These are phyloP conservation scores for Perca fluviatilis DNA, from an alignment of 2,113 vertebrate species.

Conservation along the genomic window DNA sequence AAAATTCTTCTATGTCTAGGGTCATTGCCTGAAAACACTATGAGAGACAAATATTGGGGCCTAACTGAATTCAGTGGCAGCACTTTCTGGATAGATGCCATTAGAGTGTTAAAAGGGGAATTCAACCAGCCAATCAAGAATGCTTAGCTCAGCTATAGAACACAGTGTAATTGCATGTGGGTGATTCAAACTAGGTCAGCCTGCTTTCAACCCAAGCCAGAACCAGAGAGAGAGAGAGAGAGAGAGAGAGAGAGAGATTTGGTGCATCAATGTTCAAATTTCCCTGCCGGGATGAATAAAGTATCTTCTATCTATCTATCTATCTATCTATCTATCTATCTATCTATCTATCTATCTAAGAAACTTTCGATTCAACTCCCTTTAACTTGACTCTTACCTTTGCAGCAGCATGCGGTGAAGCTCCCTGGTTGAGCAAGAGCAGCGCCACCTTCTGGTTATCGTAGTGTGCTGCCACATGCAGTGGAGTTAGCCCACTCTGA, in stretches of 20 bases:
- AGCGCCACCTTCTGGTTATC: conserved; percentile 99
- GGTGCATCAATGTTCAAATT: conserved; percentile 2
- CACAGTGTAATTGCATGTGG: conserved; percentile 27
- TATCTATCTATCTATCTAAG: not conserved
- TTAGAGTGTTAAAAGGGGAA: not conserved
- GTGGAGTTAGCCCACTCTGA: conserved; percentile 99
- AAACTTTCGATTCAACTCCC: conserved; percentile 10
- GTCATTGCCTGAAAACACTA: not conserved
- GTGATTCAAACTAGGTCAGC: conserved; percentile 71
- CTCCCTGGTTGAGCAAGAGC: conserved; percentile 97
- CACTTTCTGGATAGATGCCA: conserved; percentile 10
- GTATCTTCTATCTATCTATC: no score
- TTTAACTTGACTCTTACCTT: conserved; percentile 87
- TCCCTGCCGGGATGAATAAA: no score
- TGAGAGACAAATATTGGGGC: not conserved
- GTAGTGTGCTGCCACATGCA: conserved; percentile 99
- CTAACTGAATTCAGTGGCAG: conserved; percentile 25
- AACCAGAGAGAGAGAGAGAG: not conserved
- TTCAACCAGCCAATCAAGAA: conserved; percentile 30
- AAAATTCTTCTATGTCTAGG: not conserved
- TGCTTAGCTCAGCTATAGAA: not conserved
- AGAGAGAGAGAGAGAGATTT: conserved; percentile 11
- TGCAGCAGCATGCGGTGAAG: conserved; percentile 94
- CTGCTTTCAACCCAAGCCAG: conserved; percentile 43
- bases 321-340: no score